phyloP scores from a whole-genome alignment of 2,113 vertebrate genomes.

The Aegithalos caudatus region DNA sequence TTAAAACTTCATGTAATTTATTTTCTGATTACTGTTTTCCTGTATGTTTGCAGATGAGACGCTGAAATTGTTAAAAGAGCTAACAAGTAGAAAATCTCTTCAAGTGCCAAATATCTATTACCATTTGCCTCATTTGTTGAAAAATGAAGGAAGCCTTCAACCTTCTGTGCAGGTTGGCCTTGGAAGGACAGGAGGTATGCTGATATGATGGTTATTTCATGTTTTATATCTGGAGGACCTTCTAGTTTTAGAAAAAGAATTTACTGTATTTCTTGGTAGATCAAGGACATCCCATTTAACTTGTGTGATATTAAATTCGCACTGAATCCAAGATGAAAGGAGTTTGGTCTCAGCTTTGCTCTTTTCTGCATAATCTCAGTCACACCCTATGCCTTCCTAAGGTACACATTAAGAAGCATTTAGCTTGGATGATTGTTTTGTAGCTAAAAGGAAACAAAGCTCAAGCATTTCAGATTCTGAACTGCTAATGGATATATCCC shows the following conservation, averaged over 20 bases:
- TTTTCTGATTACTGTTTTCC: neutral
- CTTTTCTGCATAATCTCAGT: neutral
- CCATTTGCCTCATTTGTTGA: constrained; percentile 96
- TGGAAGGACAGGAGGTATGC: constrained; percentile 91
- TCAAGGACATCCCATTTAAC: neutral
- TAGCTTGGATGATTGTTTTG: neutral
- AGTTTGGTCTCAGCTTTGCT: constrained; percentile 10
- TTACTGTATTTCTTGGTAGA: neutral
- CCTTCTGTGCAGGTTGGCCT: constrained; percentile 92
- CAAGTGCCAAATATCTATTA: constrained; percentile 99
- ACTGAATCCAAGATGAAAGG: neutral
- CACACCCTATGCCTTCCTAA: neutral
- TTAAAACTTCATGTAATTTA: neutral
- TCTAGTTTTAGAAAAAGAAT: neutral
- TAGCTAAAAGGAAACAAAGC: neutral
- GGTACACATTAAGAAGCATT: neutral
- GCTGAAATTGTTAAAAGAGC: constrained; percentile 91
- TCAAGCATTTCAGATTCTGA: neutral
- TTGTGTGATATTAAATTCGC: neutral
- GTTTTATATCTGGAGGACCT: neutral
- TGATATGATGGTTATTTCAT: neutral
- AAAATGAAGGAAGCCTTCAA: constrained; percentile 95
- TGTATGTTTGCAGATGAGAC: constrained; percentile 85
- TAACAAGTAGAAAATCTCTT: constrained; percentile 89
- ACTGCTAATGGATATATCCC: neutral